Evolutionary conservation across 1,140 invertebrate species (phyloP), one percentile per base, ranked within the genome.

Genomic region (Phymastichus coffea): DNA sequence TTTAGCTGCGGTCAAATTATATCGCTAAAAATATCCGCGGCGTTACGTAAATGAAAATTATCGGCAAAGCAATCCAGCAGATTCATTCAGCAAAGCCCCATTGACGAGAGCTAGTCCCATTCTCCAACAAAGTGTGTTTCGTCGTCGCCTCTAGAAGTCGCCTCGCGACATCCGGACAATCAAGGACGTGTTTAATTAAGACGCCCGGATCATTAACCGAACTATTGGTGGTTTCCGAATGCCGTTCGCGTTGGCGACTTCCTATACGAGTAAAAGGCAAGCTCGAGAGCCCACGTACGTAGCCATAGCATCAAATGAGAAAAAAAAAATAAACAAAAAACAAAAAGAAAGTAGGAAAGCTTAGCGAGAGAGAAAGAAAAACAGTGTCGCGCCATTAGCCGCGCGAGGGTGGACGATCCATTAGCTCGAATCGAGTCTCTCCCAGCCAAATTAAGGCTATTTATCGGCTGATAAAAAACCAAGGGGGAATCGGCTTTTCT

Each of bases 401-500:
- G 19, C 7, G 3, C n/a, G 23, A 30, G 2, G 33, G 47, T 58
- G 63, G 64, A 68, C 67, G 65, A 72, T 72, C 66, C 66, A 72
- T 72, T 70, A 70, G 70, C 64, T 41, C 54, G 64, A 58, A 69
- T 67, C 66, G 63, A 69, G 63, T 66, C 66, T 66, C 63, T 63
- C 63, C 63, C 61, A 59, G 63, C 63, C 65, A 68, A 72, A 70
- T 72, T 70, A 72, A 68, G 67, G 70, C 69, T 72, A 72, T 72
- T 72, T 72, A 70, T 72, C 66, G 70, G 68, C 35, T 6, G 3
- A 37, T 37, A 17, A 15, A 17, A 20, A 17, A 41, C 0, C 8
- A 41, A 28, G 10, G 15, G 3, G 6, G 15, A 38, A 4, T n/a
- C n/a, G n/a, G 4, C 1, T 58, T 66, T 48, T 61, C 49, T 63